Conservation (phyloP, 1,140 invertebrate genomes). For the Trigoniulus corallinus region DNA sequence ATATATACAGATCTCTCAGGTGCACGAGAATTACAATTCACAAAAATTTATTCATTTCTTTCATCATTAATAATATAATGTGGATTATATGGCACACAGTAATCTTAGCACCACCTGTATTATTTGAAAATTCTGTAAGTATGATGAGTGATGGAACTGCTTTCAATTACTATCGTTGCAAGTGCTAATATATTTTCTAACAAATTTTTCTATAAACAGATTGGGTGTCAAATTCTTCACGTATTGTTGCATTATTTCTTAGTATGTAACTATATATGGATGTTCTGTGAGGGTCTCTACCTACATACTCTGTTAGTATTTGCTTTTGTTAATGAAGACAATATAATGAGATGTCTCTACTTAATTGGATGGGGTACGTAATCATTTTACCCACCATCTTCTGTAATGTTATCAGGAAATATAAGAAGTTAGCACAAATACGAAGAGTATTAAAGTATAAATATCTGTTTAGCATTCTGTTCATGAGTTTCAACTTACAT, state of each 20-base stretch:
- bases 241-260: conserved; percentile 24
- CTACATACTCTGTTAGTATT: conserved; percentile 27
- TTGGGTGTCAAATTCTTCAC: conserved; percentile 24
- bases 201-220: conserved; percentile 15
- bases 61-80: conserved; percentile 17
- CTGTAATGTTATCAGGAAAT: neutral
- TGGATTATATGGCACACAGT: conserved; percentile 4
- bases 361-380: conserved; percentile 24
- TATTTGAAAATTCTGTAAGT: conserved; percentile 1
- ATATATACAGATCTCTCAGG: conserved; percentile 8
- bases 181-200: neutral
- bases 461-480: no score
- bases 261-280: conserved; percentile 28
- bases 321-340: conserved; percentile 24
- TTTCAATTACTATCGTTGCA: neutral
- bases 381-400: neutral
- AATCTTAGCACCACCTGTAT: neutral
- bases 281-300: conserved; percentile 30
- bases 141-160: neutral
- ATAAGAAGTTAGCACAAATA: no score
- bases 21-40: conserved; percentile 22
- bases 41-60: conserved; percentile 28
- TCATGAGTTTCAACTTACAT: no score
- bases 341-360: conserved; percentile 22
- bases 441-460: no score